Conservation (phyloP, 1,140 invertebrate genomes). For the Gryon sp. region DNA sequence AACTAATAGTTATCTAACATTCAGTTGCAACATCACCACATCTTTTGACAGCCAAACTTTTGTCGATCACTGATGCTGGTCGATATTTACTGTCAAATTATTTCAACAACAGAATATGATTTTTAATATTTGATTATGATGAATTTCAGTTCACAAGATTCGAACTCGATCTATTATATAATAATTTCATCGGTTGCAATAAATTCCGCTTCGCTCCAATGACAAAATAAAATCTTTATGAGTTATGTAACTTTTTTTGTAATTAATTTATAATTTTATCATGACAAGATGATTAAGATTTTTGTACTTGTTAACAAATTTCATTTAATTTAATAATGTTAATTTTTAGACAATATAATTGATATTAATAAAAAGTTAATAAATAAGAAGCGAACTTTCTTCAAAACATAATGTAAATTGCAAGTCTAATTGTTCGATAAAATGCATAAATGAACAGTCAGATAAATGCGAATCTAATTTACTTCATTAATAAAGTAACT, state of each 20-base stretch:
- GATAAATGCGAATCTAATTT: background rate
- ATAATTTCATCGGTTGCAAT: conserved; percentile 10
- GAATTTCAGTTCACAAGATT: conserved; percentile 3
- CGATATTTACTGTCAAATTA: conserved; percentile 4
- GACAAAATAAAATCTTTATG: conserved; percentile 19
- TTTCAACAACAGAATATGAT: conserved; percentile 16
- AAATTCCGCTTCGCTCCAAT: conserved; percentile 13
- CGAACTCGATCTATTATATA: conserved; percentile 7
- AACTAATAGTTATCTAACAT: conserved; percentile 14
- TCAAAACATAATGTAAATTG: background rate
- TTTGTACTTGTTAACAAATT: too few species aligned
- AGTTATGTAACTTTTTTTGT: conserved; percentile 19
- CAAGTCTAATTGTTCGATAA: too few species aligned
- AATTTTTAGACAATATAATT: too few species aligned
- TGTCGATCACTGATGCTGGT: background rate
- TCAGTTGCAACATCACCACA: background rate
- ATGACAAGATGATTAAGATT: too few species aligned
- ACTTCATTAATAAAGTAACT: background rate
- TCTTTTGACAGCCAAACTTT: too few species aligned
- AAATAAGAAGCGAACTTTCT: too few species aligned
- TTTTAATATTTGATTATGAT: background rate
- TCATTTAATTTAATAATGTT: too few species aligned
- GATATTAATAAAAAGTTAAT: too few species aligned
- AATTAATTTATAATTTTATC: too few species aligned
- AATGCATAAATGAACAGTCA: too few species aligned